These are phyloP conservation scores for Stenchaetothrips biformis DNA, from an alignment of 2,888 invertebrate genomes.

Conservation along the genomic window DNA sequence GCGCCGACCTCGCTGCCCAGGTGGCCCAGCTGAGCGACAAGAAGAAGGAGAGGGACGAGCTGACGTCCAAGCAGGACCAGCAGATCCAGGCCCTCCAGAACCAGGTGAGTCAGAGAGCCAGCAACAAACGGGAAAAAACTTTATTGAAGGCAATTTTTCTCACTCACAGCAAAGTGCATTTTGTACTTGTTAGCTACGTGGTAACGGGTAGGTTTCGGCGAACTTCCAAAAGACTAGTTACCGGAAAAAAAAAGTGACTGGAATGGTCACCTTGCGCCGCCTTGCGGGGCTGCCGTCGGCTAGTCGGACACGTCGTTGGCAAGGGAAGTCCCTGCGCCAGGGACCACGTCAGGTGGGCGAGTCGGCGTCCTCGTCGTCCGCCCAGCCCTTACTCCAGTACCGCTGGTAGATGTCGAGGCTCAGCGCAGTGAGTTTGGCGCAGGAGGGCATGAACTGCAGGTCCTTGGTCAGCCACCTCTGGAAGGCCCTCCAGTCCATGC, in stretches of 20 bases:
- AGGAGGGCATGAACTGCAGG: conserved; percentile 16
- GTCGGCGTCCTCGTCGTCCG: background rate
- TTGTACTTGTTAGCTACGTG: no score
- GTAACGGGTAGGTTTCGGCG: no score
- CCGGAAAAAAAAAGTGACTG: no score
- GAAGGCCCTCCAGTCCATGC: conserved; percentile 17
- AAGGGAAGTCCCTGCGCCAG: no score
- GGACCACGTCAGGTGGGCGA: background rate
- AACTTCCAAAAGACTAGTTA: no score
- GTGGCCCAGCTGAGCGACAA: background rate
- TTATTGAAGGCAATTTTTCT: background rate
- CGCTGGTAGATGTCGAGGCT: conserved; percentile 12
- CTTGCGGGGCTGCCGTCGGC: no score
- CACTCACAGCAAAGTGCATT: no score
- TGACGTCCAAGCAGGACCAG: conserved; percentile 1
- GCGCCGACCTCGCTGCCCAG: background rate
- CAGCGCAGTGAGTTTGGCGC: conserved; percentile 6
- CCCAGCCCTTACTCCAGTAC: conserved; percentile 11
- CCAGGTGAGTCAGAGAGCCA: background rate
- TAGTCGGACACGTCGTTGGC: no score
- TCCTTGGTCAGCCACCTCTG: conserved; percentile 19
- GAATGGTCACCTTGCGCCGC: no score
- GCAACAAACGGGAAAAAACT: background rate
- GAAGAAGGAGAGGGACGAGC: background rate
- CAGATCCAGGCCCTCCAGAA: background rate